These are phyloP conservation scores for Prunella strophiata DNA, from an alignment of 2,797 vertebrate genomes.

Conservation along the genomic window DNA sequence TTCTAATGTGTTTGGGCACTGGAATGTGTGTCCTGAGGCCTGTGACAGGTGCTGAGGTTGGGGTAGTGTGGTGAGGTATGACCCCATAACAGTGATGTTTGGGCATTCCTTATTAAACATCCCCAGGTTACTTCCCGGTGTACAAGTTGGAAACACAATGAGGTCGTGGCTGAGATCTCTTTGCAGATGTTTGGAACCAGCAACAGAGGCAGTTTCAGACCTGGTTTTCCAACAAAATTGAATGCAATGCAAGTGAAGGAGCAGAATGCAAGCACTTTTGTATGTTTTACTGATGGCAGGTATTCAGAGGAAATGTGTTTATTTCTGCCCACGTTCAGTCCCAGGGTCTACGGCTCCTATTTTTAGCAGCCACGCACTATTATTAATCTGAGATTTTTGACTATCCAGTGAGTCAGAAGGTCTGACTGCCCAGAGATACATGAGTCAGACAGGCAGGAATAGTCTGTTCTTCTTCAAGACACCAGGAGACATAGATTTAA, in stretches of 20 bases:
- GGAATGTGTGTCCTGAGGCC: not conserved
- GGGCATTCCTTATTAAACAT: not conserved
- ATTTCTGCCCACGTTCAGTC: slow-evolving; percentile 34
- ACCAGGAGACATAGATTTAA: slow-evolving; percentile 56
- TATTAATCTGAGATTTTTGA: slow-evolving; percentile 73
- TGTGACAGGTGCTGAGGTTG: not conserved
- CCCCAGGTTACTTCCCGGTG: not conserved
- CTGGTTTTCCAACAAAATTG: not conserved
- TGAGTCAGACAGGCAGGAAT: slow-evolving; percentile 78
- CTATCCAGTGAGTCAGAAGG: slow-evolving; percentile 76
- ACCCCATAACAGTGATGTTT: not conserved
- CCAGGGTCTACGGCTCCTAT: slow-evolving; percentile 59
- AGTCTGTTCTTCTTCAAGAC: slow-evolving; percentile 67
- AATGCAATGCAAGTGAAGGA: not conserved
- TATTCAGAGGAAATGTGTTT: slow-evolving; percentile 45
- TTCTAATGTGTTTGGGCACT: not conserved
- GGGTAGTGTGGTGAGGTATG: too few relatives aligned
- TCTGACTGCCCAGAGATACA: slow-evolving; percentile 69
- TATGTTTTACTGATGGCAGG: not conserved
- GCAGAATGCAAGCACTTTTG: not conserved
- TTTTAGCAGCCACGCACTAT: slow-evolving; percentile 70
- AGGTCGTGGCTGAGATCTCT: not conserved
- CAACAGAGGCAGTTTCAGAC: not conserved
- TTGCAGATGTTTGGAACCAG: not conserved
- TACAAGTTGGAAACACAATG: rapidly evolving